Evolutionary conservation across 1,140 invertebrate genomes (phyloP).

Genomic region (Uloborus diversus): DNA sequence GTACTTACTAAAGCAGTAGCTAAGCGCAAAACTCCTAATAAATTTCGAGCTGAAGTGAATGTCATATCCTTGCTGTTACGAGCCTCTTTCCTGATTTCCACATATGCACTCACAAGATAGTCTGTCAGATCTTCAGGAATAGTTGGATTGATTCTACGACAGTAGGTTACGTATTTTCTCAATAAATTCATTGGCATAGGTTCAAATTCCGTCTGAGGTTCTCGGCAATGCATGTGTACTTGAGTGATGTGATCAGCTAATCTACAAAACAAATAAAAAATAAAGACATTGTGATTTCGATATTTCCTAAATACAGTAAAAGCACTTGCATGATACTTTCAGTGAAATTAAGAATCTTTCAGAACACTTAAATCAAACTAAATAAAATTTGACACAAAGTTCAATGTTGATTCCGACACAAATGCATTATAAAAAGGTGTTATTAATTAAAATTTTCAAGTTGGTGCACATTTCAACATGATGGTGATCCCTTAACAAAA

Average conservation of each 20-base stretch:
- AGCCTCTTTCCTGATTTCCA: slow-evolving; percentile 91
- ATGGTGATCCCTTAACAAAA: too few relatives aligned
- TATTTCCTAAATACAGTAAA: neutral
- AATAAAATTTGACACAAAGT: neutral
- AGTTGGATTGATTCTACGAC: slow-evolving; percentile 86
- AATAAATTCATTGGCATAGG: slow-evolving; percentile 93
- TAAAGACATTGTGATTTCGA: neutral
- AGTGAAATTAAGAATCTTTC: too few relatives aligned
- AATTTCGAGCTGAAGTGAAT: slow-evolving; percentile 93
- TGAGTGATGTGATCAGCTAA: slow-evolving; percentile 98
- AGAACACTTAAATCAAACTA: neutral
- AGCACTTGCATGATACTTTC: too few relatives aligned
- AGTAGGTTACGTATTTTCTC: slow-evolving; percentile 91
- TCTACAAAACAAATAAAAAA: slow-evolving; percentile 65
- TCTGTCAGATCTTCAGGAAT: slow-evolving; percentile 89
- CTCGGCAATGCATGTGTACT: slow-evolving; percentile 91
- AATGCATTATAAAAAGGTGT: too few relatives aligned
- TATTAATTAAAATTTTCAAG: too few relatives aligned
- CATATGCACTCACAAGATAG: slow-evolving; percentile 92
- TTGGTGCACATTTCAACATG: too few relatives aligned
- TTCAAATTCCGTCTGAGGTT: slow-evolving; percentile 80
- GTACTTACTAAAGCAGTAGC: slow-evolving; percentile 85
- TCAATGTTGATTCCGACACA: too few relatives aligned
- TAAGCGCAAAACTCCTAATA: slow-evolving; percentile 91
- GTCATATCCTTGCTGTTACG: slow-evolving; percentile 90